Conservation (phyloP, 2,113 vertebrate genomes). For the Stigmatopora nigra region DNA sequence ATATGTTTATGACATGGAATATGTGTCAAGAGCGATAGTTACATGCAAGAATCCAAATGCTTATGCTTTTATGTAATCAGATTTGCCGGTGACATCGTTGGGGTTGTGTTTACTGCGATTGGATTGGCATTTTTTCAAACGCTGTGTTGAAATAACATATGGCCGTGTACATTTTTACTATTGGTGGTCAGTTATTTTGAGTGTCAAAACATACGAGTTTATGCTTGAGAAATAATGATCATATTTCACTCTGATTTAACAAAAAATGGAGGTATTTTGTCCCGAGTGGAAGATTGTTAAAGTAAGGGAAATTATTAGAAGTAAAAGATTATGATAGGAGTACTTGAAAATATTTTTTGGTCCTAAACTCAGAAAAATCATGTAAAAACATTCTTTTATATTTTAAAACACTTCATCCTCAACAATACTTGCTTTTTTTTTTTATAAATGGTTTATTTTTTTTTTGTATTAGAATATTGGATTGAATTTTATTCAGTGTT, state of each 20-base stretch:
- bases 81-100: neutral
- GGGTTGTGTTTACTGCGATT: neutral
- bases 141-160: neutral
- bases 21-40: neutral
- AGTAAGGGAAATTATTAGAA: too few relatives aligned
- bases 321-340: too few relatives aligned
- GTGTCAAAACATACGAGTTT: neutral
- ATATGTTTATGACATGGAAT: conserved; percentile 14
- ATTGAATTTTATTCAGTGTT: too few relatives aligned
- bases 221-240: neutral
- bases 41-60: neutral
- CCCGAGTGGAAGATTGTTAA: too few relatives aligned
- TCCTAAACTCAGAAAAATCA: too few relatives aligned
- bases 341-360: too few relatives aligned
- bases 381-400: too few relatives aligned
- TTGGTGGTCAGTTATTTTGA: neutral
- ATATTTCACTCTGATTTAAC: neutral
- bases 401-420: too few relatives aligned
- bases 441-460: too few relatives aligned
- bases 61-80: neutral
- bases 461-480: too few relatives aligned
- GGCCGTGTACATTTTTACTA: neutral
- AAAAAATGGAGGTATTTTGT: too few relatives aligned
- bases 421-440: too few relatives aligned
- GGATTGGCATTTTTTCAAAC: neutral